phyloP scores from a whole-genome alignment of 2,113 vertebrate genomes.

The Tretioscincus oriximinensis region DNA sequence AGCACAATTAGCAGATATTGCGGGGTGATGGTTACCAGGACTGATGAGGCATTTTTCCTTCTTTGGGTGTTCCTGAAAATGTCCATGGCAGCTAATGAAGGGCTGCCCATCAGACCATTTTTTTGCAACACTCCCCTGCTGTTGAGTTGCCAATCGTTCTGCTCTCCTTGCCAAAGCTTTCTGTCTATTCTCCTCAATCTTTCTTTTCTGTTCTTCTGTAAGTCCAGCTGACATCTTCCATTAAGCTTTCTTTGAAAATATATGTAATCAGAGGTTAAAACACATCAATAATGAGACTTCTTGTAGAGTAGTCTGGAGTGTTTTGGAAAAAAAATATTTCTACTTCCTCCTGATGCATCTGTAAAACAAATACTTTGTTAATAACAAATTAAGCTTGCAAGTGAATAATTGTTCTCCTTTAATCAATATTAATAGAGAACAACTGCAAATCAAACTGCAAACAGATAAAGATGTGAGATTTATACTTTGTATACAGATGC shows the following conservation, averaged over 20 bases:
- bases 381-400: no score
- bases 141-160: constrained; percentile 76
- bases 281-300: not conserved
- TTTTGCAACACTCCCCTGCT: not conserved
- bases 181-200: constrained; percentile 89
- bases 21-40: constrained; percentile 12
- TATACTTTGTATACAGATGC: no score
- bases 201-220: constrained; percentile 86
- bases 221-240: constrained; percentile 83
- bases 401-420: no score
- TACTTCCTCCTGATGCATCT: no score
- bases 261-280: not conserved
- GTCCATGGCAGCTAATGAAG: not conserved
- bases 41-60: constrained; percentile 25
- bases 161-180: constrained; percentile 89
- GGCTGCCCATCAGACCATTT: not conserved
- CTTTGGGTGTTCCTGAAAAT: not conserved
- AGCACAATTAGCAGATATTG: not conserved
- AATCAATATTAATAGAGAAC: no score
- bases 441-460: no score
- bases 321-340: no score
- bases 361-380: no score
- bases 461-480: no score
- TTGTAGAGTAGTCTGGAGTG: no score
- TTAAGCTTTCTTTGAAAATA: not conserved